Evolutionary conservation across 2,888 invertebrate genomes (phyloP).

Genomic region (Tiliacea aurago): DNA sequence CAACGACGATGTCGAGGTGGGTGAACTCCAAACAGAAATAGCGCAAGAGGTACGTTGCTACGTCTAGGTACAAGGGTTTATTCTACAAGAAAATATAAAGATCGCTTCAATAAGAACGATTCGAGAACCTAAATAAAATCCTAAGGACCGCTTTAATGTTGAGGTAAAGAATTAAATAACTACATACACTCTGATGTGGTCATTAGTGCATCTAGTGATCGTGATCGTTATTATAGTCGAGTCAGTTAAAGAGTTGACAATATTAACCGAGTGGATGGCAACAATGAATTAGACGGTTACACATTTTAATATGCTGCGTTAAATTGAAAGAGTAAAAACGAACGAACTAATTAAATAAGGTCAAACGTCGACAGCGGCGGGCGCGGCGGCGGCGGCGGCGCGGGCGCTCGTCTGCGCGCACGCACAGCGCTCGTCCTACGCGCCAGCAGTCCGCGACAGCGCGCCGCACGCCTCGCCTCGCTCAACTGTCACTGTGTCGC

Average conservation of each 20-base stretch:
- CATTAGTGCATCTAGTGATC: constrained; percentile 13
- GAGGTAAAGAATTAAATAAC: constrained; percentile 5
- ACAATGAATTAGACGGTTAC: constrained; percentile 85
- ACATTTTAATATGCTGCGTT: constrained; percentile 87
- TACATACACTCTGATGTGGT: constrained; percentile 28
- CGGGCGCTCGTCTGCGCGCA: constrained; percentile 65
- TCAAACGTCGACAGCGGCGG: constrained; percentile 82
- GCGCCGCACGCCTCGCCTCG: constrained; percentile 72
- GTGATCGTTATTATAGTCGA: constrained; percentile 29
- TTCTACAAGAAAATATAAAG: constrained; percentile 58
- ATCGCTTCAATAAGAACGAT: constrained; percentile 22
- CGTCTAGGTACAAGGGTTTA: constrained; percentile 72
- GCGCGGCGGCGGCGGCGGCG: constrained; percentile 67
- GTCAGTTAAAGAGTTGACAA: constrained; percentile 48
- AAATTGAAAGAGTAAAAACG: constrained; percentile 89
- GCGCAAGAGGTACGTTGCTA: constrained; percentile 76
- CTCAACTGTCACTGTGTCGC: constrained; percentile 62
- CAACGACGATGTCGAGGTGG: constrained; percentile 79
- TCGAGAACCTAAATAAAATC: not conserved
- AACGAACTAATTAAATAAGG: constrained; percentile 90
- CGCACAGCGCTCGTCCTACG: constrained; percentile 72
- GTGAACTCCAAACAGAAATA: constrained; percentile 86
- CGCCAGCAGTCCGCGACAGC: constrained; percentile 76
- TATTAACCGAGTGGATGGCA: constrained; percentile 81
- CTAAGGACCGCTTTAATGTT: not conserved